A percentile compares a stretch with the other conserved stretches of the same genome.
These are phyloP conservation scores for Rallus limicola DNA, from an alignment of 2,113 vertebrate genomes.

Conservation along the genomic window DNA sequence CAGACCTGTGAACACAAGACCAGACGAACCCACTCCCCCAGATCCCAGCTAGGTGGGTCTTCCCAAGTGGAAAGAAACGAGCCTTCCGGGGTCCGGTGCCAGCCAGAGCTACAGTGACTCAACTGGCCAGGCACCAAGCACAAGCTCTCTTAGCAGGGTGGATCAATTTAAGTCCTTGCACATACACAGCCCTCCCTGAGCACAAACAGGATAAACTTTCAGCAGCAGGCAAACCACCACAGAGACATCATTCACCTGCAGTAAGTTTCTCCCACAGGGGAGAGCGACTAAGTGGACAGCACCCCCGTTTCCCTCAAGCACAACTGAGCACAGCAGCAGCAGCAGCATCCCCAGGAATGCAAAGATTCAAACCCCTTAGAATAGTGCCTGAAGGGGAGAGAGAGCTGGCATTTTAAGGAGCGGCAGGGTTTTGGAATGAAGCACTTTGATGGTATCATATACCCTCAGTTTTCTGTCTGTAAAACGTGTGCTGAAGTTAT, in stretches of 20 bases:
- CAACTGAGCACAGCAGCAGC: no score
- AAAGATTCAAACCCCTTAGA: background rate
- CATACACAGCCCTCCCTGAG: background rate
- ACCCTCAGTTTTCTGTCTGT: background rate
- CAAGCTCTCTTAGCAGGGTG: background rate
- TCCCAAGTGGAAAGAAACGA: background rate
- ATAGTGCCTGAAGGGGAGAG: background rate
- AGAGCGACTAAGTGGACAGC: background rate
- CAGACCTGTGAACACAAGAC: background rate
- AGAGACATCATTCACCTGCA: background rate
- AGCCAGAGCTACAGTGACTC: background rate
- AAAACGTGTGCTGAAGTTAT: slow-evolving; percentile 21
- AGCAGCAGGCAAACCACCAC: background rate
- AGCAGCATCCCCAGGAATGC: background rate
- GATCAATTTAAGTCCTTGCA: background rate
- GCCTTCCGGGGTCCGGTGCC: background rate
- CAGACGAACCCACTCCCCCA: background rate
- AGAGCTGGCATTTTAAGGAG: background rate
- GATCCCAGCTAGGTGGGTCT: background rate
- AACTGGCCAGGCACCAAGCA: background rate
- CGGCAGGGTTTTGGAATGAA: slow-evolving; percentile 25
- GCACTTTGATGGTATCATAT: background rate
- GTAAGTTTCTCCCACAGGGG: background rate
- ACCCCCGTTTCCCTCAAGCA: background rate
- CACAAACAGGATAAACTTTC: background rate